Evolutionary conservation across 2,888 invertebrate genomes (phyloP), one percentile per base, ranked within the genome.

Genomic region (Synanthedon myopaeformis): DNA sequence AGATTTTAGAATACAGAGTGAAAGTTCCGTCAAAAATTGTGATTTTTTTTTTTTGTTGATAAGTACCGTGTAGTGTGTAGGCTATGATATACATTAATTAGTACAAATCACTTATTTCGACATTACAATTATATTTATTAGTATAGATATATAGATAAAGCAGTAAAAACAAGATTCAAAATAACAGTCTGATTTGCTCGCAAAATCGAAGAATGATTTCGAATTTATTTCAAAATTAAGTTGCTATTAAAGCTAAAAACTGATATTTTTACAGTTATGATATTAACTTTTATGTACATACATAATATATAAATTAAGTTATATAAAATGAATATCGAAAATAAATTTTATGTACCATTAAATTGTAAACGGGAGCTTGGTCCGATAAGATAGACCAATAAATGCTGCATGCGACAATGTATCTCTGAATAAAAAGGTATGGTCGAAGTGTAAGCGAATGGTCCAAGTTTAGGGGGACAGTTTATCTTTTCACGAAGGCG

Each of bases 301-400:
- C 45, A 35, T 35, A 10, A 35, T 35, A 35, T 35, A 35, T 10
- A 28, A 45, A 45, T 45, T 45, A 45, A 13, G 14, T 45, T 6
- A n/a, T 11, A 13, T 45, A 13, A 13, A 13, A 13, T 57, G 53
- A 61, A 60, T 60, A 54, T 54, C 56, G 55, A 59, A 60, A 59
- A 52, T 58, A 61, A 59, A 45, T 45, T 59, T 62, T 60, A 55
- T 56, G 52, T 50, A 41, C 60, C 57, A 52, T 59, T 61, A 58
- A 61, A 58, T 62, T 58, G 61, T 54, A 60, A 67, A 68, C 67
- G 54, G 67, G 56, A 68, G 68, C 63, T 53, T 45, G 54, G 51
- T 59, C 53, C 57, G 64, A 64, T 64, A 64, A 64, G 60, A 56
- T 59, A 53, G 54, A 60, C 55, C 54, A 59, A 54, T 57, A 56